Percentiles rank a stretch among this genome's conserved stretches.
These are phyloP conservation scores for Amblyraja radiata DNA, from an alignment of 2,797 vertebrate genomes.

Conservation along the genomic window DNA sequence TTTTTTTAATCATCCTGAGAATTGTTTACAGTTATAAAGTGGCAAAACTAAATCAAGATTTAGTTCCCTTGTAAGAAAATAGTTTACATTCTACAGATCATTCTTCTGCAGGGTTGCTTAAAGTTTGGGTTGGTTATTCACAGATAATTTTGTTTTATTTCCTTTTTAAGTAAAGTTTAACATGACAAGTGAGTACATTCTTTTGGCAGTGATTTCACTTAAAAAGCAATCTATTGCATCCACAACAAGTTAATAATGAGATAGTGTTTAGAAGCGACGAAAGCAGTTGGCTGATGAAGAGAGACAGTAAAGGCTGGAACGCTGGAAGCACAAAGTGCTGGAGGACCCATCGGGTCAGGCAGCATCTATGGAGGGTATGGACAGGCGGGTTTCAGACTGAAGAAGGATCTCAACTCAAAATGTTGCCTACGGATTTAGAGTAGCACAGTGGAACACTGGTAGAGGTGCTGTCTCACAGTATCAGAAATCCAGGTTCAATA, in stretches of 20 bases:
- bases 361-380: too few relatives aligned
- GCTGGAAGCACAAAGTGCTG: too few relatives aligned
- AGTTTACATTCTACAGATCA: neutral
- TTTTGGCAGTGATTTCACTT: conserved; percentile 42
- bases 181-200: conserved; percentile 40
- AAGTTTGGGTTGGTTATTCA: neutral
- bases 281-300: conserved; percentile 38
- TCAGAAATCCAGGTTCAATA: too few relatives aligned
- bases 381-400: too few relatives aligned
- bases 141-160: conserved; percentile 36
- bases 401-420: too few relatives aligned
- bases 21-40: conserved; percentile 8
- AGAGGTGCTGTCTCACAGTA: too few relatives aligned
- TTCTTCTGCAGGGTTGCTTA: neutral
- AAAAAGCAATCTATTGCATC: neutral
- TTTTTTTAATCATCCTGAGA: neutral
- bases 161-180: conserved; percentile 29
- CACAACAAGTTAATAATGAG: neutral
- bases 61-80: conserved; percentile 25
- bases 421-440: too few relatives aligned
- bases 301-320: neutral
- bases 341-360: too few relatives aligned
- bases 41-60: neutral
- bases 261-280: conserved; percentile 40
- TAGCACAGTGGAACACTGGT: too few relatives aligned